Evolutionary conservation across 2,113 vertebrate genomes (phyloP).

Genomic region (Caloenas nicobarica): DNA sequence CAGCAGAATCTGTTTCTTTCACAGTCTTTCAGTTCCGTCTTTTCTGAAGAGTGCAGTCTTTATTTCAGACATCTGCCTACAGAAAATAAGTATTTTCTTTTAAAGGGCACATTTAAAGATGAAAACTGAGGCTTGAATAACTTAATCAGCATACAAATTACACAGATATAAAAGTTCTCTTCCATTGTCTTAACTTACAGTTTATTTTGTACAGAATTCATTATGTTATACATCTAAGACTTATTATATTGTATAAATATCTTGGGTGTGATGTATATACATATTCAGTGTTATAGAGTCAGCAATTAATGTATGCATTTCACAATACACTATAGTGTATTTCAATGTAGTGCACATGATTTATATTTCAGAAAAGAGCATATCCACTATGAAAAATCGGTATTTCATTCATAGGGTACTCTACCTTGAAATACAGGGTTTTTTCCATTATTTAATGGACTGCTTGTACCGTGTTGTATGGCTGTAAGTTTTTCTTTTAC

Average conservation of each 20-base stretch:
- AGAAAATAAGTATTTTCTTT: not conserved
- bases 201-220: slow-evolving; percentile 46
- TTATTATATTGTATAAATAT: slow-evolving; percentile 47
- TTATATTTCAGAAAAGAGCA: slow-evolving; percentile 60
- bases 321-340: slow-evolving; percentile 50
- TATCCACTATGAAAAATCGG: not conserved
- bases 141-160: slow-evolving; percentile 60
- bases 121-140: slow-evolving; percentile 51
- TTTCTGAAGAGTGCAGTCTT: slow-evolving; percentile 60
- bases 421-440: not conserved
- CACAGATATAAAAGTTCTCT: slow-evolving; percentile 42
- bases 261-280: slow-evolving; percentile 62
- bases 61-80: slow-evolving; percentile 62
- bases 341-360: slow-evolving; percentile 48
- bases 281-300: slow-evolving; percentile 58
- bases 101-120: slow-evolving; percentile 44
- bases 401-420: not conserved
- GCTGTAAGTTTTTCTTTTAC: slow-evolving; percentile 14
- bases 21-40: slow-evolving; percentile 65
- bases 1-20: slow-evolving; percentile 58
- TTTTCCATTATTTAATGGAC: not conserved
- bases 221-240: slow-evolving; percentile 23
- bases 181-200: slow-evolving; percentile 51
- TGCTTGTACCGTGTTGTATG: not conserved
- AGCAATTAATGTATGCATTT: slow-evolving; percentile 61